Evolutionary conservation across 35 echinoderm and acorn worm species (phyloP).

Genomic region (Holothuria glaberrima): DNA sequence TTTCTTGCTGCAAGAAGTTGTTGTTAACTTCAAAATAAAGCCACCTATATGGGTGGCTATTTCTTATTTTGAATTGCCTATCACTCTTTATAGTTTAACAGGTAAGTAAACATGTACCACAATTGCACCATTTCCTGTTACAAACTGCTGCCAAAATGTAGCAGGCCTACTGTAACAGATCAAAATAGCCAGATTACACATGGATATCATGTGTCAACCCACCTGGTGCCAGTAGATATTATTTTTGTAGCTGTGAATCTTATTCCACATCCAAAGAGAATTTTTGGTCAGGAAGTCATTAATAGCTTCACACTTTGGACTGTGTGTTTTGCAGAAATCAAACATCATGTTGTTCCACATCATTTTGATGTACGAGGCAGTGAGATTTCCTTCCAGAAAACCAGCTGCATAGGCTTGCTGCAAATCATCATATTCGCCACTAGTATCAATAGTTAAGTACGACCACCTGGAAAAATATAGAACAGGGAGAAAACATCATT

Average conservation of each 20-base stretch:
- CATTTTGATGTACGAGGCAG: conserved; percentile 30
- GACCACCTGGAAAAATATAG: conserved; percentile 18
- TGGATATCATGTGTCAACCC: too few species aligned
- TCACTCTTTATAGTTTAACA: too few species aligned
- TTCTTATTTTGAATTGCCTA: too few species aligned
- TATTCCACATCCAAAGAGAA: conserved; percentile 34
- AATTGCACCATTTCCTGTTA: too few species aligned
- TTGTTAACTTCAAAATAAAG: too few species aligned
- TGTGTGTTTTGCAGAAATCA: conserved; percentile 13
- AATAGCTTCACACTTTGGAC: conserved; percentile 2
- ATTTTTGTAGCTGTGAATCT: not conserved
- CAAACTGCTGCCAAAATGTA: too few species aligned
- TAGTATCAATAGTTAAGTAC: conserved; percentile 31
- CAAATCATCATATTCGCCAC: not conserved
- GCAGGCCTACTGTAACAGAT: too few species aligned
- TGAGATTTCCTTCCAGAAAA: conserved; percentile 35
- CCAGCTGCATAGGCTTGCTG: conserved; percentile 41
- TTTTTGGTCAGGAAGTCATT: conserved; percentile 50
- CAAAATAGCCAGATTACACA: too few species aligned
- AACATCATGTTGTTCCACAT: conserved; percentile 37
- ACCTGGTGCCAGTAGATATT: conserved; percentile 60
- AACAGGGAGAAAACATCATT: not conserved
- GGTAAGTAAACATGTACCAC: too few species aligned
- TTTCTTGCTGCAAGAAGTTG: too few species aligned
- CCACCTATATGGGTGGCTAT: too few species aligned